A percentile compares a stretch with the other conserved stretches of the same genome.
phyloP scores from a whole-genome alignment of 2,797 vertebrate species.

The Falco concolor region DNA sequence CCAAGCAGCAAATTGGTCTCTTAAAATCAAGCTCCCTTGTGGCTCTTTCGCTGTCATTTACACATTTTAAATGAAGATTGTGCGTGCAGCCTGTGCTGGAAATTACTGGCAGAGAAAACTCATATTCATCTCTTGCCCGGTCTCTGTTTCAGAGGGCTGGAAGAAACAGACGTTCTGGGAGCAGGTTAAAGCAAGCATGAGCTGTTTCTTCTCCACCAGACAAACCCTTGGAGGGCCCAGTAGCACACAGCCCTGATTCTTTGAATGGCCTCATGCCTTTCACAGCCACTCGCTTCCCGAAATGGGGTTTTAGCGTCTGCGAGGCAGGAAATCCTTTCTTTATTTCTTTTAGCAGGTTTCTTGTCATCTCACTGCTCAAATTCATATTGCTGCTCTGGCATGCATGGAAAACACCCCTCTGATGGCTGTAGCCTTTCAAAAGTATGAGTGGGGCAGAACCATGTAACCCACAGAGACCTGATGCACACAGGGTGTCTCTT shows the following conservation, averaged over 20 bases:
- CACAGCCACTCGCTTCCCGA: conserved; percentile 21
- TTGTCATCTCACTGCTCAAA: conserved; percentile 54
- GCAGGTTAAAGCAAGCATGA: conserved; percentile 4
- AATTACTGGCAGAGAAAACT: conserved; percentile 48
- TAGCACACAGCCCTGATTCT: conserved; percentile 46
- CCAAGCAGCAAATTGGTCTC: conserved; percentile 23
- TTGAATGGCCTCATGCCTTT: conserved; percentile 39
- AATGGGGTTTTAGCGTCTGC: conserved; percentile 8
- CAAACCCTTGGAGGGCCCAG: conserved; percentile 36
- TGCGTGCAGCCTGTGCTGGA: conserved; percentile 55
- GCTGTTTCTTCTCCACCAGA: conserved; percentile 41
- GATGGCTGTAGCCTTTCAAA: conserved; percentile 64
- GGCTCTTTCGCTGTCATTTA: conserved; percentile 49
- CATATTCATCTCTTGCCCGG: conserved; percentile 1
- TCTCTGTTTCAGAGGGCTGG: conserved; percentile 31
- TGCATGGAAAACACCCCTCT: not conserved
- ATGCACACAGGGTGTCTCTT: not conserved
- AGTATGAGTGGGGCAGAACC: not conserved
- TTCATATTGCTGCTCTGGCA: not conserved
- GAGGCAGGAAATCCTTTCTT: conserved; percentile 60
- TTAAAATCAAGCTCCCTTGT: conserved; percentile 49
- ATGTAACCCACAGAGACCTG: not conserved
- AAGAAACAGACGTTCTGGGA: conserved; percentile 53
- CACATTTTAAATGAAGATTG: conserved; percentile 65
- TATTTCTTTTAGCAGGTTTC: conserved; percentile 63